phyloP scores from a whole-genome alignment of 2,888 invertebrate genomes.

The Tenthredo distinguenda region DNA sequence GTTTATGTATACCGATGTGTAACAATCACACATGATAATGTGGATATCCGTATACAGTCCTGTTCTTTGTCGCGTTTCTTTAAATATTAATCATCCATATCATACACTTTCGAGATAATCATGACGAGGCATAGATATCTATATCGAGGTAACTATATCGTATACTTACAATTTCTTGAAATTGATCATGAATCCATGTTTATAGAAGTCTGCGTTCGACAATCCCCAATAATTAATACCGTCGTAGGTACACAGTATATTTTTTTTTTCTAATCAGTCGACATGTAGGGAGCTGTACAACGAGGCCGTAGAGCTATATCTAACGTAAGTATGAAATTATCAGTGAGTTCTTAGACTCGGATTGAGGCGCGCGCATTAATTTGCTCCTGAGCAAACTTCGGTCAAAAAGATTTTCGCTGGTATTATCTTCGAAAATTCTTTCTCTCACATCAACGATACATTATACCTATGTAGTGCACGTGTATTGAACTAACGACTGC shows the following conservation, averaged over 20 bases:
- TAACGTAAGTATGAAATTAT: slow-evolving; percentile 35
- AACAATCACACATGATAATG: background rate
- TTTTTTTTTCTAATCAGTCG: slow-evolving; percentile 35
- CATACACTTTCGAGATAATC: background rate
- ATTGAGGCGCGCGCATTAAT: slow-evolving; percentile 31
- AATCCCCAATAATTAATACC: background rate
- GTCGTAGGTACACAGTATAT: background rate
- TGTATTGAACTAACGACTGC: background rate
- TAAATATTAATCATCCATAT: background rate
- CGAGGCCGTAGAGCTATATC: background rate
- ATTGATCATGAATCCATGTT: background rate
- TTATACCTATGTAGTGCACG: background rate
- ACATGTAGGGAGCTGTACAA: background rate
- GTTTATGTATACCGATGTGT: background rate
- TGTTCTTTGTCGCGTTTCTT: background rate
- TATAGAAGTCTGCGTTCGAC: background rate
- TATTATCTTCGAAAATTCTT: background rate
- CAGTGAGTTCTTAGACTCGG: slow-evolving; percentile 43
- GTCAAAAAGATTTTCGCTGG: background rate
- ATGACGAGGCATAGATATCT: background rate
- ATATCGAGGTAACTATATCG: background rate
- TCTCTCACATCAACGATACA: no score
- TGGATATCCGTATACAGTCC: background rate
- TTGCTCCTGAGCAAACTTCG: background rate
- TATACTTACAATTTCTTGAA: background rate